These are phyloP conservation scores for Julus scanicus DNA, from an alignment of 2,888 invertebrate species.

Conservation along the genomic window DNA sequence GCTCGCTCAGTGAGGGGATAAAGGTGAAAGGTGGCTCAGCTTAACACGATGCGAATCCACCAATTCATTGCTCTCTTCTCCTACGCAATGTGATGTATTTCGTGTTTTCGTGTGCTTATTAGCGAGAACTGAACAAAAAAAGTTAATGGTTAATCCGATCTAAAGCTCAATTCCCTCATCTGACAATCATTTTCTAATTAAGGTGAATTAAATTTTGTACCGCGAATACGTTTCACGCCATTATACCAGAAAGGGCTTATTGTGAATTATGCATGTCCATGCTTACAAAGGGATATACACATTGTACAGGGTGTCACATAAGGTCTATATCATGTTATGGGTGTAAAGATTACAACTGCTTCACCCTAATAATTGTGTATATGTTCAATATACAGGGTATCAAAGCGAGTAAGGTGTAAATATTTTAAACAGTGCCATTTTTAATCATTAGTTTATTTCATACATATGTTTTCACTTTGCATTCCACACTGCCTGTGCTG, in stretches of 20 bases:
- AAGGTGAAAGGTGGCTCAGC: not conserved
- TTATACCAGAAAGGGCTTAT: slow-evolving; percentile 6
- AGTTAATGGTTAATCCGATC: slow-evolving; percentile 13
- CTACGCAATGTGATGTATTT: not conserved
- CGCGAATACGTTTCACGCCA: slow-evolving; percentile 26
- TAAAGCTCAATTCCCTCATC: slow-evolving; percentile 33
- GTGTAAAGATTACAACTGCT: too few relatives aligned
- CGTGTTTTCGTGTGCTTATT: not conserved
- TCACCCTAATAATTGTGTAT: too few relatives aligned
- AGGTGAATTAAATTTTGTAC: not conserved
- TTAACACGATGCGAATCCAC: not conserved
- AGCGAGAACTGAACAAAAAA: slow-evolving; percentile 24
- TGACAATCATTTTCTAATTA: slow-evolving; percentile 33
- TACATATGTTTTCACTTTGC: too few relatives aligned
- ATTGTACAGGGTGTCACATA: not conserved
- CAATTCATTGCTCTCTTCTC: not conserved
- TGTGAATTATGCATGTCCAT: not conserved
- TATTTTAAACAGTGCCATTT: too few relatives aligned
- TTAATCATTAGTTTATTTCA: too few relatives aligned
- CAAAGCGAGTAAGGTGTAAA: too few relatives aligned
- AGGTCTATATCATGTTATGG: not conserved
- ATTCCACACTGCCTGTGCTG: too few relatives aligned
- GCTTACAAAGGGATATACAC: not conserved
- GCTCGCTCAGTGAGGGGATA: not conserved
- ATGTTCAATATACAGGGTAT: too few relatives aligned